phyloP scores from a whole-genome alignment of 2,113 vertebrate species.

The Anas platyrhynchos region DNA sequence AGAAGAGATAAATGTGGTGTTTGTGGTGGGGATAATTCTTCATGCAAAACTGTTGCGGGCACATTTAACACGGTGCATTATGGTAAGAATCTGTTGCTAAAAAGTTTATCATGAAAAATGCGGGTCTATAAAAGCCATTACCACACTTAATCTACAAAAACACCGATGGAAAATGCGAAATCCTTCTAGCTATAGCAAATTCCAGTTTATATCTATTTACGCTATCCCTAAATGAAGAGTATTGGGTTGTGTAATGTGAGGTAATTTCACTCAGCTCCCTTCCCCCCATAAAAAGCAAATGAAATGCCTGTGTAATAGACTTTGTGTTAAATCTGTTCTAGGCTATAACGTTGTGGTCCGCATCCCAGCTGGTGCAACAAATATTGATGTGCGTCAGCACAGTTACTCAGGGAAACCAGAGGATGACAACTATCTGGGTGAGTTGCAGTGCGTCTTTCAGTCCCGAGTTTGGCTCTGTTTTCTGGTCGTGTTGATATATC shows the following conservation, averaged over 20 bases:
- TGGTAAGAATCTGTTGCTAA: conserved; percentile 81
- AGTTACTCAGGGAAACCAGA: conserved; percentile 97
- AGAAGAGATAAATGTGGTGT: conserved; percentile 98
- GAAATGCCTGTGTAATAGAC: background rate
- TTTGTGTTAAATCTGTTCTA: conserved; percentile 65
- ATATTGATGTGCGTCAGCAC: conserved; percentile 96
- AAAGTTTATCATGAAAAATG: conserved; percentile 46
- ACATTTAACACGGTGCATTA: conserved; percentile 95
- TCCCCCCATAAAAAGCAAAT: background rate
- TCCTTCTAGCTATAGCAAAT: background rate
- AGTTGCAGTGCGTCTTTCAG: conserved; percentile 50
- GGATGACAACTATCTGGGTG: conserved; percentile 99
- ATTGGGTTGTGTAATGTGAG: conserved; percentile 4
- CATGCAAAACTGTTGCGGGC: conserved; percentile 94
- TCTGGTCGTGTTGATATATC: background rate
- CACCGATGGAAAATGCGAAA: conserved; percentile 7
- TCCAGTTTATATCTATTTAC: conserved; percentile 19
- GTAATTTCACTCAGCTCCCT: conserved; percentile 20
- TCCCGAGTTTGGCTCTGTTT: background rate
- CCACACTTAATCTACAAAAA: conserved; percentile 30
- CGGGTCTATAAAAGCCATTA: conserved; percentile 30
- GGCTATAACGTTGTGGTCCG: conserved; percentile 95
- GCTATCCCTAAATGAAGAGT: conserved; percentile 1
- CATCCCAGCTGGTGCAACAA: conserved; percentile 97
- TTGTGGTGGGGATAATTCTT: conserved; percentile 98